phyloP scores from a whole-genome alignment of 2,888 invertebrate genomes.

The Cephus sareptanus region DNA sequence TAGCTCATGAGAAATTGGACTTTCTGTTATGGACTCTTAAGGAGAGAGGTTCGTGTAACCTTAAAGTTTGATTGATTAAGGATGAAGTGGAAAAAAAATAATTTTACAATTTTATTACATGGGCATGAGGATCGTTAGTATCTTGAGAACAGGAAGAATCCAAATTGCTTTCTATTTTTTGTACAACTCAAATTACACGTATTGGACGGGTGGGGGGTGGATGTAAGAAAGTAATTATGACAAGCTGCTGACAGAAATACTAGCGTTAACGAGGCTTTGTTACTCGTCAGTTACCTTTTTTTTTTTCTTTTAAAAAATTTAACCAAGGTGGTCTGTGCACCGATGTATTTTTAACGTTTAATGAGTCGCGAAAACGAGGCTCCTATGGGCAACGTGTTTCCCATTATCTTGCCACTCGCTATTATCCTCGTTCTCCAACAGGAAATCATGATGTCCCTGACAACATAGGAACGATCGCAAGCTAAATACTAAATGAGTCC shows the following conservation, averaged over 20 bases:
- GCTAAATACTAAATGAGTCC: neutral
- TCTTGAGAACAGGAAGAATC: conserved; percentile 1
- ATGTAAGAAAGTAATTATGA: conserved; percentile 9
- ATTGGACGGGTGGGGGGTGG: neutral
- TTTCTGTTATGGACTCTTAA: neutral
- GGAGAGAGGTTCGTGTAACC: neutral
- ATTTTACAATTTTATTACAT: neutral
- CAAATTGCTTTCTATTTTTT: neutral
- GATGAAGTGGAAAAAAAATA: neutral
- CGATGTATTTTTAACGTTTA: conserved; percentile 14
- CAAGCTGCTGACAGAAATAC: conserved; percentile 13
- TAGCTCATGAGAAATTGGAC: neutral
- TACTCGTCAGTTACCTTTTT: neutral
- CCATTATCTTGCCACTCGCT: conserved; percentile 2
- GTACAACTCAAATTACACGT: neutral
- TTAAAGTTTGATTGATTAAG: neutral
- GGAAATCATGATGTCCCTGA: conserved; percentile 1
- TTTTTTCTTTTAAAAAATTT: conserved; percentile 14
- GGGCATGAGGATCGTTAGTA: neutral
- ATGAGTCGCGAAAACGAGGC: conserved; percentile 28
- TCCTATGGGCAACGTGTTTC: conserved; percentile 21
- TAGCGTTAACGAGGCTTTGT: conserved; percentile 25
- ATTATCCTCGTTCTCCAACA: neutral
- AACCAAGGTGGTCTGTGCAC: conserved; percentile 7
- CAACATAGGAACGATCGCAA: neutral